Evolutionary conservation across 2,888 invertebrate species (phyloP).

Genomic region (Ephialtes manifestator): DNA sequence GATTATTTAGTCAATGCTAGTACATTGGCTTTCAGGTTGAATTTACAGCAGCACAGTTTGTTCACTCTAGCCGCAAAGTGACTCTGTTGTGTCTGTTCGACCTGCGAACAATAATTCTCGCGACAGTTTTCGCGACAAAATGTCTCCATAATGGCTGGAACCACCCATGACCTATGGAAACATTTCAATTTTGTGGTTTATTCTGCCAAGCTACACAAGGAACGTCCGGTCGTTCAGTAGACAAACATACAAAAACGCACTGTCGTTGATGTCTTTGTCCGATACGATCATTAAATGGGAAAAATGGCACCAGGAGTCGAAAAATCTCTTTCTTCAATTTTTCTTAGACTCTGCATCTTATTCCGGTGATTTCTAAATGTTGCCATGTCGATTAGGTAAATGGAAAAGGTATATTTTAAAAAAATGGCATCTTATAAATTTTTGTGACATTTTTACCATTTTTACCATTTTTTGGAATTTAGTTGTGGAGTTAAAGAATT

Average conservation of each 20-base stretch:
- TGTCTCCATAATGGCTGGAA: constrained; percentile 21
- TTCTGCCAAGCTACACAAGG: neutral
- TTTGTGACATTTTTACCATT: no score
- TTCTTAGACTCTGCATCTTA: neutral
- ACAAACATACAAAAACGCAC: neutral
- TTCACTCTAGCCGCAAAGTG: constrained; percentile 63
- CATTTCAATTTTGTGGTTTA: constrained; percentile 58
- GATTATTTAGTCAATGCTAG: constrained; percentile 52
- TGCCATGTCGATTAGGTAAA: no score
- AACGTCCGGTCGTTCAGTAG: constrained; percentile 19
- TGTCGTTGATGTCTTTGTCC: constrained; percentile 16
- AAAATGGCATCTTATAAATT: no score
- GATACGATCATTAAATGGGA: neutral
- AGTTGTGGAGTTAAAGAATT: no score
- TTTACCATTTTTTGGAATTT: no score
- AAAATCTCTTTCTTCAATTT: constrained; percentile 4
- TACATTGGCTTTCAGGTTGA: constrained; percentile 21
- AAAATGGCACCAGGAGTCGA: constrained; percentile 21
- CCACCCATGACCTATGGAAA: constrained; percentile 45
- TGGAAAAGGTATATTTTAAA: no score
- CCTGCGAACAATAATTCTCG: constrained; percentile 46
- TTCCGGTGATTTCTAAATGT: constrained; percentile 15
- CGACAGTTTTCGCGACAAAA: constrained; percentile 48
- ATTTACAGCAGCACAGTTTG: neutral
- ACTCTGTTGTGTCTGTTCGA: constrained; percentile 45